phyloP scores from a whole-genome alignment of 2,113 vertebrate species.

The Sinocyclocheilus anophthalmus region DNA sequence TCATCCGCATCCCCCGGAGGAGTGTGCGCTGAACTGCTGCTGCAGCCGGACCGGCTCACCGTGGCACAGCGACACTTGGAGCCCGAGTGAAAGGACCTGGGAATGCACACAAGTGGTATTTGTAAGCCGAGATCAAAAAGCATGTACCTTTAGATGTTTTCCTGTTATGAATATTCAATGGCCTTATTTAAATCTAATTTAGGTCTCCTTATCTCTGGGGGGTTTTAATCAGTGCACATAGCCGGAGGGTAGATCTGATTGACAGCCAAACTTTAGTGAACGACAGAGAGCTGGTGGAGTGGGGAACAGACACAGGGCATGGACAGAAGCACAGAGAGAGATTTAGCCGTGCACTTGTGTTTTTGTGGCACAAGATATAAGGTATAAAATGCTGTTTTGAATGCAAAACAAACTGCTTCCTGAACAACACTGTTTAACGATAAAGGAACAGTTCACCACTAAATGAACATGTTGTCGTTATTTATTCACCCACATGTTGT shows the following conservation, averaged over 20 bases:
- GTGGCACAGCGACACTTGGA: constrained; percentile 71
- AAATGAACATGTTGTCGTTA: too few relatives aligned
- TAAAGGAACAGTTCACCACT: too few relatives aligned
- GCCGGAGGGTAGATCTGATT: constrained; percentile 92
- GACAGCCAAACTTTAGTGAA: constrained; percentile 89
- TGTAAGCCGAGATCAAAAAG: constrained; percentile 82
- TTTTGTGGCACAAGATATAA: constrained; percentile 21
- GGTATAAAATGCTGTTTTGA: constrained; percentile 16
- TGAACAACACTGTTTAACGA: not conserved
- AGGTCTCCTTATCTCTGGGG: constrained; percentile 94
- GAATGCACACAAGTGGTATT: constrained; percentile 82
- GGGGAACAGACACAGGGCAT: constrained; percentile 13
- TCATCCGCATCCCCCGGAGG: constrained; percentile 73
- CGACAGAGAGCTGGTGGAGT: constrained; percentile 58
- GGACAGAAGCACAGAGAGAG: constrained; percentile 41
- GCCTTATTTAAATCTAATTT: constrained; percentile 99
- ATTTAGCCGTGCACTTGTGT: constrained; percentile 53
- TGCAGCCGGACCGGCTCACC: constrained; percentile 69
- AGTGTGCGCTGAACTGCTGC: constrained; percentile 65
- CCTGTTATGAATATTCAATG: constrained; percentile 95
- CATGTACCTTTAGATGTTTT: constrained; percentile 94
- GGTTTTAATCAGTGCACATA: constrained; percentile 96
- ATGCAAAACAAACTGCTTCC: constrained; percentile 34
- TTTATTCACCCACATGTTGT: too few relatives aligned
- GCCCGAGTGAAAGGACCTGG: constrained; percentile 76